Percentiles rank a stretch among this genome's conserved stretches.
Evolutionary conservation across 2,113 vertebrate species (phyloP).

Genomic region (Epinephelus moara): DNA sequence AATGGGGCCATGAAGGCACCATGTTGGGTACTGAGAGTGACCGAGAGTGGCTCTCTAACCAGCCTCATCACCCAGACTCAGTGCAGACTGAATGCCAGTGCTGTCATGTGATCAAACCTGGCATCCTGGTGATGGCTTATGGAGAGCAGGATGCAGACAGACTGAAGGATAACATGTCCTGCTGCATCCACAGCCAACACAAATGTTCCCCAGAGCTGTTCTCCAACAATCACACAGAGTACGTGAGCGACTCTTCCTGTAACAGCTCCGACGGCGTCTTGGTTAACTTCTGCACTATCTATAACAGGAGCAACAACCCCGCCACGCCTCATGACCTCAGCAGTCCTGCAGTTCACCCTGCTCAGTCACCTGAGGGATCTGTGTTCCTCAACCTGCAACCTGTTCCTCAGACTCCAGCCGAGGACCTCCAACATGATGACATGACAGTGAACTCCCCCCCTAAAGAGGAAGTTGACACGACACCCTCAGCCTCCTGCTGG

Average conservation of each 20-base stretch:
- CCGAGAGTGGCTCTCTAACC: conserved; percentile 70
- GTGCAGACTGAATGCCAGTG: conserved; percentile 77
- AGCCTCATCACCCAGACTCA: conserved; percentile 76
- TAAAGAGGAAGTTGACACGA: conserved; percentile 62
- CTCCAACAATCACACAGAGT: conserved; percentile 87
- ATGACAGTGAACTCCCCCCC: conserved; percentile 42
- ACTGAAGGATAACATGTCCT: conserved; percentile 72
- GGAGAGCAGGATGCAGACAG: conserved; percentile 86
- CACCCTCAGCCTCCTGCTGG: conserved; percentile 80
- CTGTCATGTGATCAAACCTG: conserved; percentile 75
- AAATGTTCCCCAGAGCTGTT: conserved; percentile 85
- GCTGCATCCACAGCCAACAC: conserved; percentile 81
- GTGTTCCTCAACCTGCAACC: conserved; percentile 93
- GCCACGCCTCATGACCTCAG: conserved; percentile 88
- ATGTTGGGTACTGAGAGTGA: conserved; percentile 80
- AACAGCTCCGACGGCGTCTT: conserved; percentile 95
- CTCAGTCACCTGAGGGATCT: conserved; percentile 80
- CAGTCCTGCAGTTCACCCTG: conserved; percentile 85
- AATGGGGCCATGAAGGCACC: conserved; percentile 75
- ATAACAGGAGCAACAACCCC: conserved; percentile 90
- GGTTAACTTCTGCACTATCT: conserved; percentile 96
- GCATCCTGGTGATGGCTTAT: conserved; percentile 79
- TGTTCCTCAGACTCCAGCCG: conserved; percentile 86
- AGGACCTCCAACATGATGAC: conserved; percentile 52
- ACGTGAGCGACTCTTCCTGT: conserved; percentile 92